Evolutionary conservation across 1,140 invertebrate species (phyloP).

Genomic region (Aphaenogaster rudis): DNA sequence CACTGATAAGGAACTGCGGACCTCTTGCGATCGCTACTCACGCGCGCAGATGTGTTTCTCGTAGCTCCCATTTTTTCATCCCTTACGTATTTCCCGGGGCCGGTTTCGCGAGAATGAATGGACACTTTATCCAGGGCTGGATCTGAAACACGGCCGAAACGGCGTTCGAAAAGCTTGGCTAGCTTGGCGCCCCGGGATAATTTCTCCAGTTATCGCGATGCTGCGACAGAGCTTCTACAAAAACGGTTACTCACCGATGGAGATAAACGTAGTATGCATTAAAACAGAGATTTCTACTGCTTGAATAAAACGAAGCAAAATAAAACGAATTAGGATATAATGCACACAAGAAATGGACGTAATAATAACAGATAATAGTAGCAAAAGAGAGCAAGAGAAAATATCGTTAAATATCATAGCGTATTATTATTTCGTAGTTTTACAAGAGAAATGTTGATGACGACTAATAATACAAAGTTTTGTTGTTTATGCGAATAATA

Average conservation of each 20-base stretch:
- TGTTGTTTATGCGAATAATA: background rate
- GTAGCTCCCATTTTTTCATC: constrained; percentile 15
- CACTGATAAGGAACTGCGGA: constrained; percentile 66
- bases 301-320: constrained; percentile 7
- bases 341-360: constrained; percentile 24
- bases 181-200: constrained; percentile 67
- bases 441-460: background rate
- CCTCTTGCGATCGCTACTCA: constrained; percentile 57
- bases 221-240: constrained; percentile 72
- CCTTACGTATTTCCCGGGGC: constrained; percentile 68
- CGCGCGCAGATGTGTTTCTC: constrained; percentile 59
- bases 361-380: constrained; percentile 35
- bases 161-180: constrained; percentile 72
- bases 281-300: constrained; percentile 41
- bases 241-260: constrained; percentile 75
- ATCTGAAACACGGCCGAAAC: constrained; percentile 76
- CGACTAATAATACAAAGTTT: constrained; percentile 20
- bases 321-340: constrained; percentile 15
- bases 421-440: constrained; percentile 22
- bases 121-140: constrained; percentile 76
- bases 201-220: constrained; percentile 78
- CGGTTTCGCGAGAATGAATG: constrained; percentile 76
- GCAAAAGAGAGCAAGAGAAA: background rate
- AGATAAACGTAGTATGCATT: constrained; percentile 68
- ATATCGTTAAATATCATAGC: background rate